Percentiles rank a stretch among this genome's conserved stretches.
Conservation (phyloP, 2,797 vertebrate species). For the Gambelia wislizenii region DNA sequence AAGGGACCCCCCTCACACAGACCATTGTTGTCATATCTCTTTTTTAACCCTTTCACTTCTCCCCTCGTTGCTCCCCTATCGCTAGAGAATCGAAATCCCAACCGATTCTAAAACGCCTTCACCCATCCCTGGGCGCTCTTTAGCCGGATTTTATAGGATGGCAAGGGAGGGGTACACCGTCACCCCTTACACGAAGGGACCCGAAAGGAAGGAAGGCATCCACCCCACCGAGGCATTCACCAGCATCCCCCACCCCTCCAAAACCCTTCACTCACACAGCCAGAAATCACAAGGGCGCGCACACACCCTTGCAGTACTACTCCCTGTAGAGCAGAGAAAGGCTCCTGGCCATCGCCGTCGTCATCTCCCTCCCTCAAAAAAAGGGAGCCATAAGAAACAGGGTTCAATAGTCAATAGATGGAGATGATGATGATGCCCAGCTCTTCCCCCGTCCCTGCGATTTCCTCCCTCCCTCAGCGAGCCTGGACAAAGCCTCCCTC, state of each 20-base stretch:
- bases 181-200: background rate
- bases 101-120: conserved; percentile 5
- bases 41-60: background rate
- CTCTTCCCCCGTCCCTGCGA: no score
- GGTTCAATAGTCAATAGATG: no score
- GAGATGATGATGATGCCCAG: background rate
- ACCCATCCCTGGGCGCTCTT: background rate
- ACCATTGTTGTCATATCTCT: background rate
- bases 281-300: background rate
- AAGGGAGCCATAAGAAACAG: no score
- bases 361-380: no score
- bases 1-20: conserved; percentile 17
- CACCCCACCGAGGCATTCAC: background rate
- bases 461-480: background rate
- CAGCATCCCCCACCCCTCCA: background rate
- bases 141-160: no score
- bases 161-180: no score
- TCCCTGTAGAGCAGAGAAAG: conserved; percentile 19
- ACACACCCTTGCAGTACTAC: background rate
- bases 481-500: conserved; percentile 48
- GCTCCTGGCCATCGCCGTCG: no score
- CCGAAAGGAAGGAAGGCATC: background rate
- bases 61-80: conserved; percentile 50
- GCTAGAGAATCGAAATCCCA: conserved; percentile 39
- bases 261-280: background rate